phyloP scores from a whole-genome alignment of 2,888 invertebrate species.

The Drosophila subquinaria region DNA sequence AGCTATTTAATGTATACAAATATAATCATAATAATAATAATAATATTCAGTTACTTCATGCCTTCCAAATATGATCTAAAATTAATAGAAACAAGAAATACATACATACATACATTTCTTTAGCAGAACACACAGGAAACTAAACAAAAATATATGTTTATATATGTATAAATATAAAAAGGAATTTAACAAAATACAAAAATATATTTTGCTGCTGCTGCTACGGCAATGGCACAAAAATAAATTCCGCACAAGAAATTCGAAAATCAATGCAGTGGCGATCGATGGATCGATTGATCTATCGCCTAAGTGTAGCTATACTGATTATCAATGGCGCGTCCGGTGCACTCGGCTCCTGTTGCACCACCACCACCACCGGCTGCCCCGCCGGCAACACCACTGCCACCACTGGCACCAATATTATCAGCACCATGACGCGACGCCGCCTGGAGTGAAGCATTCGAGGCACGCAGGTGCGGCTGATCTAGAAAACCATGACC shows the following conservation, averaged over 20 bases:
- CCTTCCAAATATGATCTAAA: conserved; percentile 62
- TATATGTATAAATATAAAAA: background rate
- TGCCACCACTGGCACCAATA: conserved; percentile 25
- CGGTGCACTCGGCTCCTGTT: conserved; percentile 63
- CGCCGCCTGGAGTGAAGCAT: conserved; percentile 75
- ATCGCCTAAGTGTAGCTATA: conserved; percentile 89
- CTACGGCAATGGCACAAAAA: conserved; percentile 71
- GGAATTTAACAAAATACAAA: conserved; percentile 49
- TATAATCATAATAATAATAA: conserved; percentile 55
- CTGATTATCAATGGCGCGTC: conserved; percentile 93
- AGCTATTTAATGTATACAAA: conserved; percentile 73
- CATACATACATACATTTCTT: conserved; percentile 21
- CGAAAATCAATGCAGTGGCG: conserved; percentile 48
- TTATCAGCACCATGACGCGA: conserved; percentile 49
- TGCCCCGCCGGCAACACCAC: conserved; percentile 17
- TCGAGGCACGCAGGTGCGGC: conserved; percentile 77
- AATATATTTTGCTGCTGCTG: conserved; percentile 50
- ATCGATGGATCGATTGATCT: background rate
- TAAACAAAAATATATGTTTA: background rate
- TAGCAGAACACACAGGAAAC: conserved; percentile 20
- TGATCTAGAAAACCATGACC: conserved; percentile 68
- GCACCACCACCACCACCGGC: conserved; percentile 36
- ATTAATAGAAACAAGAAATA: conserved; percentile 60
- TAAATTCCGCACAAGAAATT: conserved; percentile 65
- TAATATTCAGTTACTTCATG: conserved; percentile 78